Conservation (phyloP, 1,140 invertebrate genomes). For the Acromyrmex echinatior region DNA sequence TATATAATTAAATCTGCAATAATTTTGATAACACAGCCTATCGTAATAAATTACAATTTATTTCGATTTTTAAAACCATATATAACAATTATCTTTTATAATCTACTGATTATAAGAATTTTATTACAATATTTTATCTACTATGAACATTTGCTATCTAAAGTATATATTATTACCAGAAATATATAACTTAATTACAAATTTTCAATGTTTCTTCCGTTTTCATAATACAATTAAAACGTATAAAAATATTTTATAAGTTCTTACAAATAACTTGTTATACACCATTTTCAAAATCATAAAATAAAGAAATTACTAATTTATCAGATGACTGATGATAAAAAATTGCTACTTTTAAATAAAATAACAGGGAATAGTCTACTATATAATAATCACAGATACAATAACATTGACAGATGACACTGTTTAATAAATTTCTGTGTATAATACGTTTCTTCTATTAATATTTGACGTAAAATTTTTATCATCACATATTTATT, state of each 20-base stretch:
- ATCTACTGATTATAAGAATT: slow-evolving; percentile 67
- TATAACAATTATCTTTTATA: slow-evolving; percentile 82
- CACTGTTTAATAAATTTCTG: slow-evolving; percentile 16
- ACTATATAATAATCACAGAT: slow-evolving; percentile 47
- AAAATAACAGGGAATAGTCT: slow-evolving; percentile 29
- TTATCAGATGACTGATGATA: slow-evolving; percentile 13
- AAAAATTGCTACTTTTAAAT: background rate
- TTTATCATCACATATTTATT: slow-evolving; percentile 60
- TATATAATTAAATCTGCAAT: slow-evolving; percentile 31
- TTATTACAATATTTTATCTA: slow-evolving; percentile 69
- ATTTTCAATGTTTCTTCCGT: background rate
- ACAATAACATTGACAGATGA: slow-evolving; percentile 24
- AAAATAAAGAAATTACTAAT: slow-evolving; percentile 17
- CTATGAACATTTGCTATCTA: background rate
- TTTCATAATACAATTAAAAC: background rate
- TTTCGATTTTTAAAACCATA: slow-evolving; percentile 81
- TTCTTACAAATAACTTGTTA: slow-evolving; percentile 56
- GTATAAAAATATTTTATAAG: slow-evolving; percentile 53
- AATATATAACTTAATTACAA: slow-evolving; percentile 42
- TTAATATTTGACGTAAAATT: slow-evolving; percentile 51
- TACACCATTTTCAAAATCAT: background rate
- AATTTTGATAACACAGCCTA: slow-evolving; percentile 49
- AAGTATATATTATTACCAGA: slow-evolving; percentile 10
- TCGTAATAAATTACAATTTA: slow-evolving; percentile 84
- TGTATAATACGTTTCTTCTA: slow-evolving; percentile 22